Base-by-base conservation (phyloP, 1,140 invertebrate genomes). In the Nilaparvata lugens region DNA sequence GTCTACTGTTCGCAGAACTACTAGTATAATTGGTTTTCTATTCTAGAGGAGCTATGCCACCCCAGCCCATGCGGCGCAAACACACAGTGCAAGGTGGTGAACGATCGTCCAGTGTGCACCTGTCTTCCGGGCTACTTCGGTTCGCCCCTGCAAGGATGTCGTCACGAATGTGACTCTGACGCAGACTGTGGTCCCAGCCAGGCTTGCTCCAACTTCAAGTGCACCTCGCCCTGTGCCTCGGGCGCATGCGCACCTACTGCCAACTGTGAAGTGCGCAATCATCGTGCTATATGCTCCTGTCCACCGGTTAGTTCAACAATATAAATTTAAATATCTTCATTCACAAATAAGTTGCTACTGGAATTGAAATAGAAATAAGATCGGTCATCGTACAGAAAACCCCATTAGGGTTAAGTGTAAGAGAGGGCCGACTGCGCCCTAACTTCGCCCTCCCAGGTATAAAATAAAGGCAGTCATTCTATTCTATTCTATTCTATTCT, bases 221-320 rank as follows among this genome's bases (percentile, higher is more conserved):
- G 91, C 71, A 79, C 83, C 58, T 85, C 84, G 62, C 86, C 90
- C 0, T 93, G 91, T 72, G 67, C 64, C n/a, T 71, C 75, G 9
- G 69, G 72, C 25, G 81, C 87, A 62, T 94, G 91, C 67, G 91
- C 89, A 5, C 76, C 81, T 14, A 86, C 83, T 56, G 90, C 91
- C 1, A 82, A 87, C 61, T 95, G 91, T 68, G 80, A 85, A 54
- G 88, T 89, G 2, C 66, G 79, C 28, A 85, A 86, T 65, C 91
- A 94, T 71, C 80, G 83, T 57, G 83, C 89, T 4, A 78, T 86
- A 52, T 95, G 91, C 73, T 84, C 83, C 64, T 93, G 90, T 69
- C 89, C 89, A 6, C 83, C 82, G 66, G 87, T 88, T 70, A 75
- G 72, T 64, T 16, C 9, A 40, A 9, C 9, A 40, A 40, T 40